Evolutionary conservation across 2,888 invertebrate species (phyloP).

Genomic region (Toxonevra muliebris): DNA sequence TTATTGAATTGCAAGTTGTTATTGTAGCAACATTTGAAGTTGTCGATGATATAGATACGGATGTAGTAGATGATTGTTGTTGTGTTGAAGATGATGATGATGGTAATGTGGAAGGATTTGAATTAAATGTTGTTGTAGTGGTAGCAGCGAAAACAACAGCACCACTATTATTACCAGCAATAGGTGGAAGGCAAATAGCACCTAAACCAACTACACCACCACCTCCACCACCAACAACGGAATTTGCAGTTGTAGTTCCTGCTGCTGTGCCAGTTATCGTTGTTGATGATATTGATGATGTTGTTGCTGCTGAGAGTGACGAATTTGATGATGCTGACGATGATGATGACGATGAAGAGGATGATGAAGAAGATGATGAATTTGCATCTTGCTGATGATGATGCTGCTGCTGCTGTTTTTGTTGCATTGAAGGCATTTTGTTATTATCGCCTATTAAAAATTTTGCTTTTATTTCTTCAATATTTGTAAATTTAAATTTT

Average conservation of each 20-base stretch:
- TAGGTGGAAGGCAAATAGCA: too few species aligned
- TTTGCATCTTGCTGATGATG: slow-evolving; percentile 44
- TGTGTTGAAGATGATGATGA: slow-evolving; percentile 38
- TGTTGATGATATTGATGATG: slow-evolving; percentile 9
- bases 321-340: slow-evolving; percentile 43
- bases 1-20: background rate
- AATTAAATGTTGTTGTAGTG: slow-evolving; percentile 10
- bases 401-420: slow-evolving; percentile 26
- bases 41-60: slow-evolving; percentile 13
- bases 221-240: slow-evolving; percentile 28
- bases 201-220: too few species aligned
- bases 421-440: slow-evolving; percentile 56
- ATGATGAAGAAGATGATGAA: slow-evolving; percentile 48
- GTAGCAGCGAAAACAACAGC: slow-evolving; percentile 15
- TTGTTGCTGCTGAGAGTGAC: slow-evolving; percentile 42
- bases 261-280: slow-evolving; percentile 40
- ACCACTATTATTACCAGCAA: too few species aligned
- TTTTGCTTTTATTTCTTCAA: slow-evolving; percentile 57
- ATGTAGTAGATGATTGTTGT: slow-evolving; percentile 22
- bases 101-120: slow-evolving; percentile 13
- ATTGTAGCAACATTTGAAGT: slow-evolving; percentile 15
- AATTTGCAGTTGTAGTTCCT: slow-evolving; percentile 50
- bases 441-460: slow-evolving; percentile 51
- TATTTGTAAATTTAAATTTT: slow-evolving; percentile 46
- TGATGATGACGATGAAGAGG: slow-evolving; percentile 44